Base-by-base conservation (phyloP, 2,113 vertebrate species). In the Coryphaenoides rupestris region DNA sequence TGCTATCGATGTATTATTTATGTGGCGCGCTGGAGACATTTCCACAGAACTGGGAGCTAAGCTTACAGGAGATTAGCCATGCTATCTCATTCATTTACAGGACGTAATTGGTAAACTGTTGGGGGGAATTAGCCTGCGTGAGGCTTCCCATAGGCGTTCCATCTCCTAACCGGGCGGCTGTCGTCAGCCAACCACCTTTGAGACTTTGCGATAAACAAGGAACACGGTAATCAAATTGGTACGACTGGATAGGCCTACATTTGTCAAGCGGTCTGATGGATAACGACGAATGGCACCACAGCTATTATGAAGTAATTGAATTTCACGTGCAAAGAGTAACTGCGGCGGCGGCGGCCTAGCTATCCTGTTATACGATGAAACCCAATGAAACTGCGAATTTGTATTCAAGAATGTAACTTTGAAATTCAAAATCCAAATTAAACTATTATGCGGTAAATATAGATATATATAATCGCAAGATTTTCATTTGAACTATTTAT, bases 1-100 rank as follows among this genome's bases (percentile, higher is more conserved):
- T 63, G 79, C 85, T 88, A 89, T 90, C 86, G 75, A 86, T 85
- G 84, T 83, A 84, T 90, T 89, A 89, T 88, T 90, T 86, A 91
- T 87, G 83, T 80, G 83, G 74, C 66, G 71, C 82, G 82, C 81
- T 55, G 72, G 74, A 86, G 86, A 88, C 82, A 78, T 86, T 89
- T 88, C 86, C 83, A 87, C 78, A 79, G 82, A 87, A 89, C 85
- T 84, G 83, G 85, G 83, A 89, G 89, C 81, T 83, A 85, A 81
- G 85, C 89, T 90, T 90, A 89, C 86, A 88, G 84, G 84, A 89
- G 88, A 92, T 90, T 90, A 91, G 85, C 73, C 80, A 75, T 80
- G 86, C 83, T 86, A 89, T 90, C 85, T 84, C 82, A 79, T 86
- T 88, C 85, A 81, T 88, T 91, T 90, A 90, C 77, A 73, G 70